These are phyloP conservation scores for Mus caroli DNA, from an alignment of 2,797 vertebrate genomes.

Conservation along the genomic window DNA sequence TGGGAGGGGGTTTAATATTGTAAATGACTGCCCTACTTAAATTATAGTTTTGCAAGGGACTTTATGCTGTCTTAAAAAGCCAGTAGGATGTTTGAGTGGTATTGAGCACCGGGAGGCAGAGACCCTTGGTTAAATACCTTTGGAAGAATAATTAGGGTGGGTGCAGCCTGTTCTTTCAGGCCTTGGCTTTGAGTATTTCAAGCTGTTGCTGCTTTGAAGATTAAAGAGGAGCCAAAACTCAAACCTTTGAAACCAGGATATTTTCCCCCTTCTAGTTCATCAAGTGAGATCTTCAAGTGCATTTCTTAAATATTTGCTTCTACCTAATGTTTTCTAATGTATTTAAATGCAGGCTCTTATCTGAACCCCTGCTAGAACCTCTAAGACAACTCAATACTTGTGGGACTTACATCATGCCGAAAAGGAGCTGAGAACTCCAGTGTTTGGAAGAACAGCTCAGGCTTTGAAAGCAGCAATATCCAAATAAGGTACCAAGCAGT, in stretches of 20 bases:
- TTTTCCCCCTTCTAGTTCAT: slow-evolving; percentile 19
- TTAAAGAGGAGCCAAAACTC: background rate
- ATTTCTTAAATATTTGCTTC: slow-evolving; percentile 66
- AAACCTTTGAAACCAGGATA: slow-evolving; percentile 42
- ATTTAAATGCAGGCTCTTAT: slow-evolving; percentile 59
- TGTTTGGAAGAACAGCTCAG: slow-evolving; percentile 85
- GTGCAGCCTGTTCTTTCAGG: slow-evolving; percentile 40
- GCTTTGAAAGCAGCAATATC: slow-evolving; percentile 85
- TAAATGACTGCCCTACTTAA: background rate
- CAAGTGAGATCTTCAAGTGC: slow-evolving; percentile 54
- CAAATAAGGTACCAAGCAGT: slow-evolving; percentile 90
- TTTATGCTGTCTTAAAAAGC: slow-evolving; percentile 49
- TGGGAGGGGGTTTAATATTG: background rate
- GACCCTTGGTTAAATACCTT: background rate
- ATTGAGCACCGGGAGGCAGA: slow-evolving; percentile 17
- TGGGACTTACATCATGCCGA: slow-evolving; percentile 88
- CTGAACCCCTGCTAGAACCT: slow-evolving; percentile 62
- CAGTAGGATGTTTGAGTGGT: slow-evolving; percentile 5
- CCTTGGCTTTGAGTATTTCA: slow-evolving; percentile 53
- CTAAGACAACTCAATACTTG: slow-evolving; percentile 79
- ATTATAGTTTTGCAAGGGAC: slow-evolving; percentile 7
- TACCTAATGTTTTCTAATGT: slow-evolving; percentile 58
- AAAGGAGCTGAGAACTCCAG: slow-evolving; percentile 85
- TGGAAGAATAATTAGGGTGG: slow-evolving; percentile 48
- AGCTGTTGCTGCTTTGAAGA: slow-evolving; percentile 68